Conservation (phyloP, 2,113 vertebrate species). For the Clarias magur region DNA sequence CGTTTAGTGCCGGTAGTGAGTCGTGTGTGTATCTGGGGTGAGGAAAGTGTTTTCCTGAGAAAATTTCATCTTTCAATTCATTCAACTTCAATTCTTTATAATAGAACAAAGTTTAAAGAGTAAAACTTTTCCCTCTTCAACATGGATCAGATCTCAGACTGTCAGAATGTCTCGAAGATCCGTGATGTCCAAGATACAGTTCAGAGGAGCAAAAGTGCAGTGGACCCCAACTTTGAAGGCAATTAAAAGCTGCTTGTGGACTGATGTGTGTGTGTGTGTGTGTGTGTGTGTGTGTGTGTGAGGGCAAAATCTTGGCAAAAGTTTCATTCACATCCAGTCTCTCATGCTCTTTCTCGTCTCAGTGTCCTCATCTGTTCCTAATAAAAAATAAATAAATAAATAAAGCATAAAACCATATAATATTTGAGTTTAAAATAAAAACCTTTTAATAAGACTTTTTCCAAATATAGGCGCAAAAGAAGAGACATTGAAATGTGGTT, state of each 20-base stretch:
- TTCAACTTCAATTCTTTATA: not conserved
- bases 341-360: conserved; percentile 10
- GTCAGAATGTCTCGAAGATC: not conserved
- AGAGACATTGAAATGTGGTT: not conserved
- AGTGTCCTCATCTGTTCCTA: conserved; percentile 14
- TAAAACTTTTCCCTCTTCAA: not conserved
- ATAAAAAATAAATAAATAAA: conserved; percentile 7
- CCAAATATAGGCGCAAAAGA: not conserved
- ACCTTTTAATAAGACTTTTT: not conserved
- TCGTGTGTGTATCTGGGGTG: not conserved
- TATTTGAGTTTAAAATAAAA: not conserved
- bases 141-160: not conserved
- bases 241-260: not conserved
- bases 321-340: conserved; percentile 3
- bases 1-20: not conserved
- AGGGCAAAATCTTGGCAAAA: conserved; percentile 3
- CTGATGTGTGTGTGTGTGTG: not conserved
- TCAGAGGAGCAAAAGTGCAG: not conserved
- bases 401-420: not conserved
- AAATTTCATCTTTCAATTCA: not conserved
- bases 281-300: not conserved
- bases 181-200: not conserved
- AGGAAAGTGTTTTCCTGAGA: not conserved
- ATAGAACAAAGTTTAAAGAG: not conserved
- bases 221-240: not conserved